Evolutionary conservation across 2,113 vertebrate genomes (phyloP), one percentile per base, ranked within the genome.

Genomic region (Rhizomys pruinosus): DNA sequence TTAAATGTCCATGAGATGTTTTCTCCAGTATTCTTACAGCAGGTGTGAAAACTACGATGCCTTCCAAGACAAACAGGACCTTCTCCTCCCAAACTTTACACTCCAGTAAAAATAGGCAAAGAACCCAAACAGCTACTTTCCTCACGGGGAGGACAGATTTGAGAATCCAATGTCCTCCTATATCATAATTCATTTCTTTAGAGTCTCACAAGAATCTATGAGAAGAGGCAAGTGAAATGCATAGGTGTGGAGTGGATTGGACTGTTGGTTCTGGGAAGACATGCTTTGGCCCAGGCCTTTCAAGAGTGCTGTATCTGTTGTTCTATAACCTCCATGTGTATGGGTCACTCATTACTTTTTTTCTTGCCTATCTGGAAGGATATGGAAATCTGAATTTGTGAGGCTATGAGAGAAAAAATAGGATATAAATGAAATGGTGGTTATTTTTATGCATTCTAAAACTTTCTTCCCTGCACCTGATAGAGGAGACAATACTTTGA

Each of bases 381-480:
- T 90, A 71, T 72, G 64, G 93, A 82, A 37, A 72, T 92, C 84
- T 72, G 78, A 22, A 77, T 87, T 77, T 86, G 77, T 74, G 81
- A 94, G 72, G 87, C 17, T 57, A 76, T 37, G 23, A 76, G 47
- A 57, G 76, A 78, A 52, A 73, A 77, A 74, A 90, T 57, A 22
- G 3, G 13, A 76, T 86, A 59, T 91, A 96, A 95, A 92, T 10
- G 27, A 89, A 80, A 68, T 29, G 11, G 23, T 82, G 71, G 69
- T 73, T 68, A 87, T 96, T 84, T 93, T 88, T 88, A 69, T 80
- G 32, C 59, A 74, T 94, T 90, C n/a, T 52, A 78, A 93, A 89
- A 74, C 59, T 69, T 78, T 68, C 78, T 84, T 73, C 72, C 72
- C 76, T 64, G 34, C 73, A 79, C 93, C 87, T 87, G 92, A 76